Conservation (phyloP, 2,888 invertebrate species). For the Didymodactylos carnosus region DNA sequence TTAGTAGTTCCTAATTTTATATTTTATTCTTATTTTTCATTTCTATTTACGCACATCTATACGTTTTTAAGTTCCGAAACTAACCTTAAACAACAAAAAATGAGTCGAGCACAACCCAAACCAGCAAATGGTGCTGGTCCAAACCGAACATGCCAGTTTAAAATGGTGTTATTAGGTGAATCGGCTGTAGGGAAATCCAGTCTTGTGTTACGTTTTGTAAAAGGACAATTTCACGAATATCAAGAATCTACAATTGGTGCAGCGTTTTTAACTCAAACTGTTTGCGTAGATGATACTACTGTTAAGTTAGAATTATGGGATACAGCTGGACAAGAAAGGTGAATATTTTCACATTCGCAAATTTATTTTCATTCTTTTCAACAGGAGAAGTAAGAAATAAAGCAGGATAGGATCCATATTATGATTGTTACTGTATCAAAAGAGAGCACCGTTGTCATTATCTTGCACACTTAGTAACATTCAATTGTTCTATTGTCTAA, state of each 20-base stretch:
- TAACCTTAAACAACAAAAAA: neutral
- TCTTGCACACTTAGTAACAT: too few relatives aligned
- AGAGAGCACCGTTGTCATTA: too few relatives aligned
- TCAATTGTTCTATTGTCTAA: too few relatives aligned
- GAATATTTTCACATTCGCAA: too few relatives aligned
- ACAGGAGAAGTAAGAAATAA: too few relatives aligned
- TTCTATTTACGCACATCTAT: too few relatives aligned
- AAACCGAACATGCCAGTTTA: constrained; percentile 45
- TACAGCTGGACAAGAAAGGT: constrained; percentile 89
- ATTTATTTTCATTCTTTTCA: neutral
- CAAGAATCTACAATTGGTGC: constrained; percentile 94
- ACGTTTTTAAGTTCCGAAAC: too few relatives aligned
- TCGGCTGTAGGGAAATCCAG: constrained; percentile 98
- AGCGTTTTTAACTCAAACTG: constrained; percentile 96
- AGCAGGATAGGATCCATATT: too few relatives aligned
- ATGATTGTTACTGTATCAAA: too few relatives aligned
- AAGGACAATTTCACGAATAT: constrained; percentile 99
- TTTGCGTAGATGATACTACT: constrained; percentile 91
- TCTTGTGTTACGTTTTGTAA: constrained; percentile 92
- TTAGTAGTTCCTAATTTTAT: too few relatives aligned
- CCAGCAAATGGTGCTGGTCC: neutral
- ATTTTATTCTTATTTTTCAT: neutral
- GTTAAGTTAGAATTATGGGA: constrained; percentile 99
- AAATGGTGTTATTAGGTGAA: constrained; percentile 90
- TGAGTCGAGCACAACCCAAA: neutral